Evolutionary conservation across 2,888 invertebrate species (phyloP).

Genomic region (Drosophila subquinaria): DNA sequence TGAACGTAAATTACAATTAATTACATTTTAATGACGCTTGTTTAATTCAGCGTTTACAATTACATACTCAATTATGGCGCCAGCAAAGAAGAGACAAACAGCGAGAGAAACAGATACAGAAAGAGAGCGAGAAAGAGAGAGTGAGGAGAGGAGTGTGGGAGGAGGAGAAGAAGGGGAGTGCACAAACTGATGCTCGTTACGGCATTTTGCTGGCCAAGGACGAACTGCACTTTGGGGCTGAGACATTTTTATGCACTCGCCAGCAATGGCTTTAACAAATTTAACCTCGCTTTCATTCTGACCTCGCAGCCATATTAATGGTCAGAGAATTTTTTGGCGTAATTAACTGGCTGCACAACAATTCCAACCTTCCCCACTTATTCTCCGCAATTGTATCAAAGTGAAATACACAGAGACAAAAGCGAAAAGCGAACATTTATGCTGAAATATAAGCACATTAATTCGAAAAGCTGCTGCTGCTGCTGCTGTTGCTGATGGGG

Average conservation of each 20-base stretch:
- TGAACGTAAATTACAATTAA: constrained; percentile 83
- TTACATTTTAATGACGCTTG: constrained; percentile 84
- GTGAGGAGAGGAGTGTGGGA: constrained; percentile 18
- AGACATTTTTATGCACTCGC: constrained; percentile 62
- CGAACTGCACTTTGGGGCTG: constrained; percentile 32
- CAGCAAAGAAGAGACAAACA: constrained; percentile 17
- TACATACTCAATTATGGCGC: constrained; percentile 81
- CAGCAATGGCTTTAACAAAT: constrained; percentile 74
- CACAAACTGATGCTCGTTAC: constrained; percentile 64
- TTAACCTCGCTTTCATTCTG: constrained; percentile 45
- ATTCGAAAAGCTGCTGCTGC: constrained; percentile 51
- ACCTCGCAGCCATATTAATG: constrained; percentile 64
- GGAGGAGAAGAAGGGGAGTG: background rate
- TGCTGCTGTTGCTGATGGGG: background rate
- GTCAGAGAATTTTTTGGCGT: constrained; percentile 47
- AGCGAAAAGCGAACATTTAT: constrained; percentile 76
- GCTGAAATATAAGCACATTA: constrained; percentile 84
- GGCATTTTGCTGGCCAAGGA: constrained; percentile 43
- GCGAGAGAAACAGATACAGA: constrained; percentile 20
- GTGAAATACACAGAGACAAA: constrained; percentile 60
- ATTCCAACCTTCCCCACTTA: background rate
- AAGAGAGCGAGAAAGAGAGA: constrained; percentile 25
- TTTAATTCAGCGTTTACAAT: constrained; percentile 83
- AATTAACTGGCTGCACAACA: constrained; percentile 55
- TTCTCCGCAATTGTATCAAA: constrained; percentile 54